Evolutionary conservation across 2,797 vertebrate genomes (phyloP), one percentile per base, ranked within the genome.

Genomic region (Spinibarbus caldwelli): DNA sequence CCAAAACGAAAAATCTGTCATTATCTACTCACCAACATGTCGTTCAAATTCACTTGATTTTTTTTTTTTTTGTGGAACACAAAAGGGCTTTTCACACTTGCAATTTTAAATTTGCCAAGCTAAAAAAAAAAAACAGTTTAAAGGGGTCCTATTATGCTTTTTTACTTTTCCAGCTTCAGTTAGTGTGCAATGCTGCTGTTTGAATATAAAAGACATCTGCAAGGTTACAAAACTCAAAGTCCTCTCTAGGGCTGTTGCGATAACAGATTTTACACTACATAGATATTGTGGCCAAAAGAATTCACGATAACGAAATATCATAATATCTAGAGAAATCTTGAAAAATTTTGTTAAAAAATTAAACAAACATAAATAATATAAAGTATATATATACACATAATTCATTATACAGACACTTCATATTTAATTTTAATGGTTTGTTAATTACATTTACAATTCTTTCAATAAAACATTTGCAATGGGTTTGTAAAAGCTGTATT

Each of bases 1-100:
- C 47, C n/a, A 57, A 84, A 84, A 17, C n/a, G 0, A 57, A 47
- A 77, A 68, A 68, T 41, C 43, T 54, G 45, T 78, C 73, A 68
- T 17, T 68, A 34, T 84, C 26, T 31, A 34, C 54, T 70, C 47
- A 68, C 26, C 10, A 34, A 41, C 45, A 67, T 67, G 62, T 21
- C 23, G 6, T 77, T 68, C 34, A 54, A 68, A 83, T 34, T 66
- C 29, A 23, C 36, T 31, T 34, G 59, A 29, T 66, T 34, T 66
- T 34, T n/a, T n/a, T n/a, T n/a, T n/a, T n/a, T 34, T 19, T 19
- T 4, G 2, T 23, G 11, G 62, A 34, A 49, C 26, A 29, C 36
- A 72, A 41, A 72, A 36, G 38, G 31, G 21, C 21, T 68, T 77
- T 59, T 59, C 52, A 78, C 75, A 59, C 47, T 34, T 76, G 47